These are phyloP conservation scores for Trachops cirrhosus DNA, from an alignment of 2,797 vertebrate species.

Conservation along the genomic window DNA sequence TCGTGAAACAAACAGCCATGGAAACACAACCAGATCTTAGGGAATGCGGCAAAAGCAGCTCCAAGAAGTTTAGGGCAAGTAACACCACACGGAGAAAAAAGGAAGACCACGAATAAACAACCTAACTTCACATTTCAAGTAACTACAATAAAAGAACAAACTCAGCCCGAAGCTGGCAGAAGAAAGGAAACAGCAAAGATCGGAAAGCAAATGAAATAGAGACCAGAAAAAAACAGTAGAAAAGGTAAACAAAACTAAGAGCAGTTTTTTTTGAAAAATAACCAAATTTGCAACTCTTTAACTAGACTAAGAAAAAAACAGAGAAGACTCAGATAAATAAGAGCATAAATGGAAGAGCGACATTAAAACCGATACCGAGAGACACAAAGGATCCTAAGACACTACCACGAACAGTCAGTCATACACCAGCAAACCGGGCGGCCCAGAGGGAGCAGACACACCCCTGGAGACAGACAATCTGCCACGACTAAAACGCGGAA, in stretches of 20 bases:
- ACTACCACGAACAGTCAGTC: rapidly evolving
- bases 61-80: too few relatives aligned
- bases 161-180: not conserved
- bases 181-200: not conserved
- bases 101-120: not conserved
- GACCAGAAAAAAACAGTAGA: not conserved
- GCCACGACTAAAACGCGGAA: rapidly evolving
- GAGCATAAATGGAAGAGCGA: not conserved
- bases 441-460: rapidly evolving
- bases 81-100: too few relatives aligned
- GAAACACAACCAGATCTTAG: not conserved
- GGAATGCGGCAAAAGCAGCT: too few relatives aligned
- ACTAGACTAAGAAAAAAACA: not conserved
- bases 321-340: rapidly evolving
- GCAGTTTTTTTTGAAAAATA: not conserved
- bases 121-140: not conserved
- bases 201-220: not conserved
- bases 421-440: rapidly evolving
- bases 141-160: not conserved
- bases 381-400: rapidly evolving
- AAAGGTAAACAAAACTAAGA: not conserved
- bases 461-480: not conserved
- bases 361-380: rapidly evolving
- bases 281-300: not conserved
- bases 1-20: too few relatives aligned